Evolutionary conservation across 1,140 invertebrate genomes (phyloP), one percentile per base, ranked within the genome.

Genomic region (Neelides sp.): DNA sequence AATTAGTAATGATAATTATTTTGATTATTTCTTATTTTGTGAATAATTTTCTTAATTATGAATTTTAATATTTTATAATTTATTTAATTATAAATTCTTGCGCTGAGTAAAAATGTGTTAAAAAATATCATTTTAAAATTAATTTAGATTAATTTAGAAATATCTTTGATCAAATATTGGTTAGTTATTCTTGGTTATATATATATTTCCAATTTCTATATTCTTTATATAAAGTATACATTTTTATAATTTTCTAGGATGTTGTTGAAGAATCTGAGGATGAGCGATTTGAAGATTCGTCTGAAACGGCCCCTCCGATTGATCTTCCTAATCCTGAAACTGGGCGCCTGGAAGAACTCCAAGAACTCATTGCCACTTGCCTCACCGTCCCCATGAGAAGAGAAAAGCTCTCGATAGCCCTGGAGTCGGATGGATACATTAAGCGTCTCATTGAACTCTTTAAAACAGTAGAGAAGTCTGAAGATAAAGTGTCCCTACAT

Each of bases 181-280:
- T n/a, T n/a, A n/a, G n/a, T n/a, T n/a, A n/a, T n/a, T n/a, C n/a
- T n/a, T n/a, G n/a, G n/a, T n/a, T n/a, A n/a, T n/a, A n/a, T n/a
- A n/a, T n/a, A n/a, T n/a, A n/a, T n/a, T n/a, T n/a, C n/a, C n/a
- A n/a, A n/a, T n/a, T n/a, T n/a, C n/a, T n/a, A n/a, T n/a, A n/a
- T n/a, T n/a, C n/a, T n/a, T n/a, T n/a, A n/a, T n/a, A n/a, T n/a
- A n/a, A n/a, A n/a, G n/a, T n/a, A n/a, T n/a, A n/a, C n/a, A 7
- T 10, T 20, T 40, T 40, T 40, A 10, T 42, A 7, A 5, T 8
- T 43, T 20, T 35, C 5, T 39, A 60, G 70, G 94, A 97, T 59
- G 86, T 94, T 59, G 86, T 96, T 1, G 92, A 96, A 68, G 93
- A 98, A 66, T 92, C 88, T 1, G 93, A 97, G 75, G 94, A 97